phyloP scores from a whole-genome alignment of 2,797 vertebrate genomes.

The Apogon talboti region DNA sequence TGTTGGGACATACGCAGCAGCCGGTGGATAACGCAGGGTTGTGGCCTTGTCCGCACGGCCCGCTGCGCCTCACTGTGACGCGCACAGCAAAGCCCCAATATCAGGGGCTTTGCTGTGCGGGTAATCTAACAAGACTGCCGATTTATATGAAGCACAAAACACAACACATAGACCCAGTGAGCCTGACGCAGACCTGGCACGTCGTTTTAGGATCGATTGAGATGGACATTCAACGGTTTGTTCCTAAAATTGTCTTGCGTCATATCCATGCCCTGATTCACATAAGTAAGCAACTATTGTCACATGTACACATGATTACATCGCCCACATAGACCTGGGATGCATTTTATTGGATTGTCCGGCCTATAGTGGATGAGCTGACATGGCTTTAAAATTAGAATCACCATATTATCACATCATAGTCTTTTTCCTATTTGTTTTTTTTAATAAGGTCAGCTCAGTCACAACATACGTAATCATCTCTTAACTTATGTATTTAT shows the following conservation, averaged over 20 bases:
- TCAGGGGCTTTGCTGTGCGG: too few relatives aligned
- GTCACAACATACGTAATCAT: background rate
- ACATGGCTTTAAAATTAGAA: background rate
- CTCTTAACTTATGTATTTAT: background rate
- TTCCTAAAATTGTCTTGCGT: slow-evolving; percentile 21
- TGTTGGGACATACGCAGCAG: slow-evolving; percentile 48
- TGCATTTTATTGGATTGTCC: background rate
- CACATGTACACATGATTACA: slow-evolving; percentile 2
- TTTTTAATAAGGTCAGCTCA: too few relatives aligned
- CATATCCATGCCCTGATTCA: background rate
- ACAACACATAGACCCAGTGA: too few relatives aligned
- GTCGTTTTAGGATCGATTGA: accelerated
- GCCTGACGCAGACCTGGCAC: background rate
- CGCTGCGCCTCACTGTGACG: slow-evolving; percentile 52
- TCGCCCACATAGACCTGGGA: slow-evolving; percentile 19
- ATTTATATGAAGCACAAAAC: too few relatives aligned
- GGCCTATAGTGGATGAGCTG: background rate
- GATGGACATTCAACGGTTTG: background rate
- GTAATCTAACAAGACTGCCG: background rate
- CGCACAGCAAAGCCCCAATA: slow-evolving; percentile 44
- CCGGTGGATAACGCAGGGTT: slow-evolving; percentile 33
- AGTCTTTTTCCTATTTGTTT: too few relatives aligned
- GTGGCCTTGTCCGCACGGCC: slow-evolving; percentile 41
- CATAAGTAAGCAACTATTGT: background rate
- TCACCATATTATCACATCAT: background rate